Base-by-base conservation (phyloP, 2,797 vertebrate genomes). In the Ciconia nigra region DNA sequence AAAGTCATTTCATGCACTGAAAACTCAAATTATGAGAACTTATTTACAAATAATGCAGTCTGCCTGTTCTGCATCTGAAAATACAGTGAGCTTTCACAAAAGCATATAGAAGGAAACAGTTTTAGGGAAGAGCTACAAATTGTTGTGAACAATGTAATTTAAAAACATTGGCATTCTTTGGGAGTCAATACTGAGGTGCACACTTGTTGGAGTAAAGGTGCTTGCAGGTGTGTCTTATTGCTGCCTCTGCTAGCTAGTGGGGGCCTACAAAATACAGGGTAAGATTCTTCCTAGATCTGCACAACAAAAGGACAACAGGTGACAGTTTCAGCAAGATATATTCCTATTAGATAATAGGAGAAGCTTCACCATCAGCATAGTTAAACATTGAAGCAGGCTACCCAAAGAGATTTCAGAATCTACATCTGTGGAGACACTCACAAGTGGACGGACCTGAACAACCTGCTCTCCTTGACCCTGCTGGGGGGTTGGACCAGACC, bases 341-440 rank as follows among this genome's bases (percentile, higher is more conserved):
- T 15, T 35, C 11, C 11, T n/a, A 6, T 16, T 41, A 25, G 42
- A 4, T 5, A 52, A 26, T 0, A 42, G 8, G 17, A 52, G 18
- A 57, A 61, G 25, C 19, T 63, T 52, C 29, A 46, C 21, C 35
- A 81, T n/a, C 22, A 54, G 20, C 18, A 44, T 1, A 47, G 13
- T n/a, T n/a, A 78, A 63, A 58, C 28, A 65, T 0, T 19, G 28
- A 71, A 85, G n/a, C 5, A 47, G 10, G 20, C 14, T 20, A 16
- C 41, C 54, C 13, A 31, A 85, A 49, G 16, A n/a, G 5, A 13
- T 31, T 71, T 71, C 28, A 63, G 4, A 84, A 39, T 46, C 17
- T 33, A 7, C 18, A 70, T 13, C 16, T 41, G 17, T 16, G 8
- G 26, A 61, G n/a, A 46, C 15, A 62, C 10, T 55, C 7, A 20